Conservation (phyloP, 1,140 invertebrate genomes). For the Oedothorax gibbosus region DNA sequence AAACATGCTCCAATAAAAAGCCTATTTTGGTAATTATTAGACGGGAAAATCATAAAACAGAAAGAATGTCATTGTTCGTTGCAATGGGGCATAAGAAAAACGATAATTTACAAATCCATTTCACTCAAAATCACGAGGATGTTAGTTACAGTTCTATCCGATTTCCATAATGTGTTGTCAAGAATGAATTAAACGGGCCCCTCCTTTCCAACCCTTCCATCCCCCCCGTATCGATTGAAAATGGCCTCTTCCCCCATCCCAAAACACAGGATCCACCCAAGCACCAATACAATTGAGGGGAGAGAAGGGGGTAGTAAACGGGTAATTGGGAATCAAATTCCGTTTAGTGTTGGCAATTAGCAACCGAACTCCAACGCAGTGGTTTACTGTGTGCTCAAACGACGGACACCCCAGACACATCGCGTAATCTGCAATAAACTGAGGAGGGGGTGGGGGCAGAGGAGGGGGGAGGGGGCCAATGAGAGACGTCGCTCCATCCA, state of each 20-base stretch:
- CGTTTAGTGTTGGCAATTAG: constrained; percentile 58
- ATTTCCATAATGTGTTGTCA: constrained; percentile 41
- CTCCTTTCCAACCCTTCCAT: constrained; percentile 15
- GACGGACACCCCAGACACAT: constrained; percentile 55
- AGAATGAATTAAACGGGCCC: constrained; percentile 53
- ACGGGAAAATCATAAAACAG: no score
- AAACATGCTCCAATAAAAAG: no score
- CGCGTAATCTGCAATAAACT: constrained; percentile 57
- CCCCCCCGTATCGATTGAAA: constrained; percentile 37
- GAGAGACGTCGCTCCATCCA: constrained; percentile 50
- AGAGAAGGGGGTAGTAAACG: neutral
- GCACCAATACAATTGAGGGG: neutral
- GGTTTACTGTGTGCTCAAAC: constrained; percentile 53
- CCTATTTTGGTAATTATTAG: no score
- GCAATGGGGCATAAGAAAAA: no score
- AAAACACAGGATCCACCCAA: neutral
- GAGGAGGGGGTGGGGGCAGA: constrained; percentile 27
- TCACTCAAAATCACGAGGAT: no score
- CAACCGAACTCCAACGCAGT: constrained; percentile 24
- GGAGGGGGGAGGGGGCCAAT: constrained; percentile 33
- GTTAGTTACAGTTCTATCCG: no score
- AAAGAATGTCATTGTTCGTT: no score
- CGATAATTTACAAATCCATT: no score
- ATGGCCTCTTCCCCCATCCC: constrained; percentile 26
- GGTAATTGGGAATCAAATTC: constrained; percentile 61